phyloP scores from a whole-genome alignment of 2,113 vertebrate genomes.

The Sylvilagus bachmani region DNA sequence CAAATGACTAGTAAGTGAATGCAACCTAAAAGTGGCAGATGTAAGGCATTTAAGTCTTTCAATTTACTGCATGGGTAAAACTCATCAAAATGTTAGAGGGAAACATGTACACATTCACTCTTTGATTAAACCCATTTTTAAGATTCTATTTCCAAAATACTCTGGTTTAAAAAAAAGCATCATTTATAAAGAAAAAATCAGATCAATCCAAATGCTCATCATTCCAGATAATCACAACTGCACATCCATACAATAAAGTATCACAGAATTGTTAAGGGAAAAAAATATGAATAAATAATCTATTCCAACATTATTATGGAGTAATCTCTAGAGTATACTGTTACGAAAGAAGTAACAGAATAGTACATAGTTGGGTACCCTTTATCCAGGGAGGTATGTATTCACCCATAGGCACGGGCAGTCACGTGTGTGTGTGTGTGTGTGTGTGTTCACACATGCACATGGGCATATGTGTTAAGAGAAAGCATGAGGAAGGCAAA shows the following conservation, averaged over 20 bases:
- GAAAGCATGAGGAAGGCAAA: too few relatives aligned
- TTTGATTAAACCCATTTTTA: constrained; percentile 16
- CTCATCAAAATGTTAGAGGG: neutral
- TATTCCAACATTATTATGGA: neutral
- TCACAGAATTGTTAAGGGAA: neutral
- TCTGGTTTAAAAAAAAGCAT: constrained; percentile 17
- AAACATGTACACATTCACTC: neutral
- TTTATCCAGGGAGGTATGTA: neutral
- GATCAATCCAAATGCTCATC: neutral
- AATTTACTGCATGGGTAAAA: neutral
- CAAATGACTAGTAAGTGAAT: neutral
- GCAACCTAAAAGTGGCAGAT: neutral
- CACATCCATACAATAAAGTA: neutral
- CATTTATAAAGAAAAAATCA: constrained; percentile 49
- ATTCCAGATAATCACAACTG: neutral
- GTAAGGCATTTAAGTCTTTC: neutral
- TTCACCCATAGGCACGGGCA: neutral
- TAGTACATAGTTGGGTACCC: neutral
- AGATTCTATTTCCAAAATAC: constrained; percentile 5
- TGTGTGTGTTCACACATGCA: neutral
- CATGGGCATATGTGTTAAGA: too few relatives aligned
- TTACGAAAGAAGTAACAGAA: constrained; percentile 34
- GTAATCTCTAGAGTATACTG: neutral
- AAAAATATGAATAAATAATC: neutral
- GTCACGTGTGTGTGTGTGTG: neutral